These are phyloP conservation scores for Sturnira hondurensis DNA, from an alignment of 2,113 vertebrate species.

Conservation along the genomic window DNA sequence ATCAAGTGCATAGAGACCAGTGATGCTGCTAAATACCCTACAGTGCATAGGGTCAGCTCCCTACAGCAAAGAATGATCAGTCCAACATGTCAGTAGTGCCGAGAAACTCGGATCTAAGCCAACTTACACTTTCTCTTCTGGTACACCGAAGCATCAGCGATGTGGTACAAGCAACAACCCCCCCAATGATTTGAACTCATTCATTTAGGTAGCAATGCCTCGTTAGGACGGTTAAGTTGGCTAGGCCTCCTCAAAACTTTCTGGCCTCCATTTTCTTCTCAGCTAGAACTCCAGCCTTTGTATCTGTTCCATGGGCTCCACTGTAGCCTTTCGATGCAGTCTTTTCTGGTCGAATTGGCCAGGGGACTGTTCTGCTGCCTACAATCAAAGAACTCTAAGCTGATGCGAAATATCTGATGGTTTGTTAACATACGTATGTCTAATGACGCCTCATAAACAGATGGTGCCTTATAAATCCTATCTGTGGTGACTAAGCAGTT, in stretches of 20 bases:
- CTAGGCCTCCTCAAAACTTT: background rate
- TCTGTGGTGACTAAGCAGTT: background rate
- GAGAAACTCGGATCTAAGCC: background rate
- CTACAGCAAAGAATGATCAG: background rate
- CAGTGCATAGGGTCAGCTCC: background rate
- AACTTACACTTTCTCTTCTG: background rate
- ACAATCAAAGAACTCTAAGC: background rate
- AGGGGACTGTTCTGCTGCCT: slow-evolving; percentile 18
- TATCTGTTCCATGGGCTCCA: background rate
- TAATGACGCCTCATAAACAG: background rate
- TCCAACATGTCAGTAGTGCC: background rate
- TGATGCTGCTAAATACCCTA: background rate
- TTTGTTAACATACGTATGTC: background rate
- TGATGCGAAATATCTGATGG: background rate
- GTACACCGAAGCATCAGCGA: background rate
- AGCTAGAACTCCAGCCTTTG: background rate
- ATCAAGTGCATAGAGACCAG: background rate
- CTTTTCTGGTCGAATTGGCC: background rate
- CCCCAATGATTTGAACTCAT: background rate
- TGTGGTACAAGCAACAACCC: background rate
- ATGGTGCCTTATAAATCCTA: background rate
- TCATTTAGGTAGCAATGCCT: background rate
- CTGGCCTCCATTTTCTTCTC: background rate
- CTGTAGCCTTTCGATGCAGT: background rate
- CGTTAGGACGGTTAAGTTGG: background rate